Evolutionary conservation across 2,113 vertebrate species (phyloP), one percentile per base, ranked within the genome.

Genomic region (Megaleporinus macrocephalus): DNA sequence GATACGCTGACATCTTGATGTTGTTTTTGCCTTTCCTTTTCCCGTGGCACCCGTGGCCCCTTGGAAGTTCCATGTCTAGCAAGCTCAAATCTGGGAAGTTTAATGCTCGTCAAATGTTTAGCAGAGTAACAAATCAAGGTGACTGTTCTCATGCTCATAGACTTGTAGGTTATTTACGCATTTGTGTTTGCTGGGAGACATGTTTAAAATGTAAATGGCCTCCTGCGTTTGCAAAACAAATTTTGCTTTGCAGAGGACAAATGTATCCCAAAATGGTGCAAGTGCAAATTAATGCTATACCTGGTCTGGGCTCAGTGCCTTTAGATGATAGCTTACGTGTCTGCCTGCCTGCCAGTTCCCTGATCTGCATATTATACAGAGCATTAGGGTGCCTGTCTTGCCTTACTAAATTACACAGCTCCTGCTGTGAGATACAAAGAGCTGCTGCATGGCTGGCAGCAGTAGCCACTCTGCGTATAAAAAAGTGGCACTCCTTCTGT

Each of bases 1-100:
- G 4, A 73, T 49, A 62, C 41, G 86, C 81, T 22, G 33, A n/a
- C 13, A 11, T 41, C 41, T 36, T 36, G 24, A n/a, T 18, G 71
- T 76, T 76, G 84, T 51, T 77, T 91, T 91, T 93, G 86, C 89
- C 88, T 87, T 90, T 85, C 30, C 10, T 20, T 78, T 79, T 62
- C 70, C 51, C 41, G 10, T 70, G n/a, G 6, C 24, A 4, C 18
- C 26, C 16, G 10, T 62, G 41, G 9, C 33, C 65, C 76, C 62
- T 44, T 24, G 57, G 41, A 61, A 16, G 5, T 44, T 44, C 41
- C 41, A 11, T 44, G 41, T 1, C 22, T 1, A 73, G 49, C 26
- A 61, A n/a, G 15, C 55, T 30, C 53, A 24, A 27, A 68, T 62
- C 30, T n/a, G 6, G n/a, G 18, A 30, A 7, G 26, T 66, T 33